phyloP scores from a whole-genome alignment of 2,888 invertebrate genomes.

The Graphium colonna region DNA sequence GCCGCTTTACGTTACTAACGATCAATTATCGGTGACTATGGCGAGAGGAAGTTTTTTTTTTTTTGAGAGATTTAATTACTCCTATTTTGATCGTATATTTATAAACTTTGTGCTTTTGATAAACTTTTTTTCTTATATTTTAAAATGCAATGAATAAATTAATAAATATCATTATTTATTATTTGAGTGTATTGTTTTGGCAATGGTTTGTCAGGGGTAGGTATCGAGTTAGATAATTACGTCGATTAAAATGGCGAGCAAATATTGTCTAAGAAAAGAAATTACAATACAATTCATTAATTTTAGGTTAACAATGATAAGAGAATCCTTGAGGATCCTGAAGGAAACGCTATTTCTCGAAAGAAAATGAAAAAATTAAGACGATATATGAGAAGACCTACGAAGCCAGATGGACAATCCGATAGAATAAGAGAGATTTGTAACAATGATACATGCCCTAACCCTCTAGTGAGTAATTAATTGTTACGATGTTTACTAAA shows the following conservation, averaged over 20 bases:
- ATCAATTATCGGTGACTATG: no score
- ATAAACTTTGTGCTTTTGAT: no score
- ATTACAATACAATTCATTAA: constrained; percentile 14
- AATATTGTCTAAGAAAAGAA: no score
- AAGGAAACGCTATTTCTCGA: constrained; percentile 86
- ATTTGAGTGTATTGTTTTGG: no score
- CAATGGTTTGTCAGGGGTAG: no score
- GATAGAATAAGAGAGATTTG: constrained; percentile 84
- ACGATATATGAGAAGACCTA: constrained; percentile 86
- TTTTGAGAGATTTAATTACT: no score
- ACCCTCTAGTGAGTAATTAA: constrained; percentile 84
- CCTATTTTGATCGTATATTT: no score
- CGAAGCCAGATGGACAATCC: constrained; percentile 72
- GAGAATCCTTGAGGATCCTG: constrained; percentile 82
- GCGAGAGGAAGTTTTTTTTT: background rate
- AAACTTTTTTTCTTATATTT: no score
- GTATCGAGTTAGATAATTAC: no score
- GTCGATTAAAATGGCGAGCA: no score
- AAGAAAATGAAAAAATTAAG: constrained; percentile 92
- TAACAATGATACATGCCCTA: constrained; percentile 80
- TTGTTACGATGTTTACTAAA: background rate
- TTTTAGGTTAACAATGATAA: constrained; percentile 65
- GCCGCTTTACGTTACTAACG: no score
- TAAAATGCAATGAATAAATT: background rate
- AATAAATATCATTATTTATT: background rate